These are phyloP conservation scores for Eidolon dupreanum DNA, from an alignment of 2,797 vertebrate genomes.

Conservation along the genomic window DNA sequence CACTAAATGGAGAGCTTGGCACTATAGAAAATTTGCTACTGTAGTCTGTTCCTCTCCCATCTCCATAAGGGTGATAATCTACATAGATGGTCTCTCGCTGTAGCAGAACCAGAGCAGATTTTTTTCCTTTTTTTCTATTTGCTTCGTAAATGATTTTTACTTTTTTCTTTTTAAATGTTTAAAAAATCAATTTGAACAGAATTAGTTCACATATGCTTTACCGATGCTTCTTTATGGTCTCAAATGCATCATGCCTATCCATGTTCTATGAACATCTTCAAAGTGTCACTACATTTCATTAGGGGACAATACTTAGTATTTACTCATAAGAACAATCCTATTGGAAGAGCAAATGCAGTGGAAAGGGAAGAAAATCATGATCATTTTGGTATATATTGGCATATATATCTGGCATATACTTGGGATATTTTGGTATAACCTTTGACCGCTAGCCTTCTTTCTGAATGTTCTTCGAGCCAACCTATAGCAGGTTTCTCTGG, in stretches of 20 bases:
- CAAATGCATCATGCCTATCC: neutral
- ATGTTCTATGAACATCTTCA: conserved; percentile 10
- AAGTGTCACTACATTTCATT: conserved; percentile 35
- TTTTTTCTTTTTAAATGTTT: neutral
- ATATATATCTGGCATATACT: too few relatives aligned
- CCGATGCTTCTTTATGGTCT: neutral
- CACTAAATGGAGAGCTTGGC: neutral
- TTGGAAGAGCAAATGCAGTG: neutral
- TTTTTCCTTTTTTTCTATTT: neutral
- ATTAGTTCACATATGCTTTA: neutral
- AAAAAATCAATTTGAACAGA: neutral
- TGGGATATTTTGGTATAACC: too few relatives aligned
- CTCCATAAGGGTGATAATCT: neutral
- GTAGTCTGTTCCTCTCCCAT: neutral
- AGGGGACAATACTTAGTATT: neutral
- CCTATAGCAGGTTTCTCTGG: neutral
- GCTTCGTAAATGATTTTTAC: conserved; percentile 1
- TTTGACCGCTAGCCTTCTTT: neutral
- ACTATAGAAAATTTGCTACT: neutral
- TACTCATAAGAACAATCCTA: neutral
- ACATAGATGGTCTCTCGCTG: neutral
- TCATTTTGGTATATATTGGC: too few relatives aligned
- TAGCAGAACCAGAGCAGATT: neutral
- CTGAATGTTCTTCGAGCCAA: conserved; percentile 22
- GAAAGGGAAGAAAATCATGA: neutral